Percentiles rank a stretch among this genome's conserved stretches.
These are phyloP conservation scores for Gambelia wislizenii DNA, from an alignment of 2,797 vertebrate genomes.

Conservation along the genomic window DNA sequence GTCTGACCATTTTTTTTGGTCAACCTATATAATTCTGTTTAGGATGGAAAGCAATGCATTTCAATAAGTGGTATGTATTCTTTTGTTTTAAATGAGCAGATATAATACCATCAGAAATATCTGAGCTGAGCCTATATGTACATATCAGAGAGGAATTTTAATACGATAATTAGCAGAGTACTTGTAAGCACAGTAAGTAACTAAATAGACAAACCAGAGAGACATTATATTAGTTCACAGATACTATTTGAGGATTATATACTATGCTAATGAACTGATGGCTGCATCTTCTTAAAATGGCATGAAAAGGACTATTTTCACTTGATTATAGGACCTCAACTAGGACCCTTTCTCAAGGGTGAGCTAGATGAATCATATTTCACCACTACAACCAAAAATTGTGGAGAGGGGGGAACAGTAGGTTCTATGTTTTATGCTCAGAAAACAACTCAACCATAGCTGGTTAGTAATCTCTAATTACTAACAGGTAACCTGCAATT, in stretches of 20 bases:
- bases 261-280: conserved; percentile 50
- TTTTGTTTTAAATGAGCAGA: conserved; percentile 39
- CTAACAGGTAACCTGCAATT: too few relatives aligned
- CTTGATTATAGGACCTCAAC: background rate
- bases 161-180: conserved; percentile 57
- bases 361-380: background rate
- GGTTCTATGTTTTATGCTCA: background rate
- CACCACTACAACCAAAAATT: background rate
- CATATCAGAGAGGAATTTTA: conserved; percentile 22
- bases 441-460: background rate
- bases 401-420: background rate
- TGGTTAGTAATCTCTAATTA: background rate
- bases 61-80: conserved; percentile 42
- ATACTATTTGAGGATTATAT: conserved; percentile 2
- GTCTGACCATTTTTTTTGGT: conserved; percentile 31
- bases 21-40: conserved; percentile 33
- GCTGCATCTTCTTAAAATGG: background rate
- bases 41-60: conserved; percentile 39
- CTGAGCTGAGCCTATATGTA: conserved; percentile 18
- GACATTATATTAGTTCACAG: conserved; percentile 3
- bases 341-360: too few relatives aligned
- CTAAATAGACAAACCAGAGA: conserved; percentile 20
- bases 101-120: conserved; percentile 19
- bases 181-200: conserved; percentile 43
- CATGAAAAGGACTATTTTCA: background rate